Percentiles rank a stretch among this genome's conserved stretches.
Conservation (phyloP, 2,888 invertebrate genomes). For the Cosmorhoe ocellata region DNA sequence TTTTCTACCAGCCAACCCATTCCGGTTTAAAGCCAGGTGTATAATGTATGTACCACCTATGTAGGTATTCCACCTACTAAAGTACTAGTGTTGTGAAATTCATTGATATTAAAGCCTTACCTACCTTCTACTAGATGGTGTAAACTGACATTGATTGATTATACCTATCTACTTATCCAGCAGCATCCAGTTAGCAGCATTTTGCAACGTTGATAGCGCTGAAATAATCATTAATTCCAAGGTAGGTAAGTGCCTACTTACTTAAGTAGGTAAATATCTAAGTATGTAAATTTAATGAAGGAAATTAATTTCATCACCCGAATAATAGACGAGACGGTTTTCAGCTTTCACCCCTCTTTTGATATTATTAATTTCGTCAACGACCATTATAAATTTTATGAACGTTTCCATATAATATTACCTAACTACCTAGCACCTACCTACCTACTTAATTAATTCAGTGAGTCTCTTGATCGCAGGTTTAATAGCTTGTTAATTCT, state of each 20-base stretch:
- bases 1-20: too few species aligned
- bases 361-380: constrained; percentile 56
- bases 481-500: constrained; percentile 34
- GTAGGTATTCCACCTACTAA: too few species aligned
- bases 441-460: constrained; percentile 51
- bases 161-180: too few species aligned
- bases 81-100: too few species aligned
- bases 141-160: too few species aligned
- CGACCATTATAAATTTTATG: constrained; percentile 52
- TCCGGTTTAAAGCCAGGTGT: too few species aligned
- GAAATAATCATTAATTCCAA: background rate
- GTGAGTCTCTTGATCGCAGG: constrained; percentile 39
- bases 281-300: constrained; percentile 40
- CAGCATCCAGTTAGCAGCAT: background rate
- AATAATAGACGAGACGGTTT: constrained; percentile 45
- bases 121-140: too few species aligned
- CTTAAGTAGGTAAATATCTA: background rate
- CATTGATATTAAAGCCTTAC: too few species aligned
- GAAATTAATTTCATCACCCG: constrained; percentile 47
- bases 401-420: constrained; percentile 49
- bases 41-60: too few species aligned
- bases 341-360: constrained; percentile 43
- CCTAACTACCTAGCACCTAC: constrained; percentile 37
- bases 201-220: background rate
- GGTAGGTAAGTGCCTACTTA: constrained; percentile 12